A percentile compares a stretch with the other conserved stretches of the same genome.
These are phyloP conservation scores for Euwallacea fornicatus DNA, from an alignment of 1,140 invertebrate genomes.

Conservation along the genomic window DNA sequence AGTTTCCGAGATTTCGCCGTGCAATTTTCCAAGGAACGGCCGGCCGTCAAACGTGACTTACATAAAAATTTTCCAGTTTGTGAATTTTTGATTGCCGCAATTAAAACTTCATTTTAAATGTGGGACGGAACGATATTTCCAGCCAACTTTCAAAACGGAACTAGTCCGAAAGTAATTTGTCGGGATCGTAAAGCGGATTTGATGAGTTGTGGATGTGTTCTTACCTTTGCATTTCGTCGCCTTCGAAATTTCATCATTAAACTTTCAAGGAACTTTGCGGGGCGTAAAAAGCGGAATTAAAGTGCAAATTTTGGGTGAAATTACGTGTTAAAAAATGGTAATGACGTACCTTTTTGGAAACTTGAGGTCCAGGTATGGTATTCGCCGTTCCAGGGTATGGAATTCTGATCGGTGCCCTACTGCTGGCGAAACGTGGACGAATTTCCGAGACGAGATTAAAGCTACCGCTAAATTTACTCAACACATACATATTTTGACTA, in stretches of 20 bases:
- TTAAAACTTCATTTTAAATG: constrained; percentile 36
- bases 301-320: no score
- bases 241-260: not conserved
- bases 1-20: constrained; percentile 23
- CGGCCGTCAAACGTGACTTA: constrained; percentile 31
- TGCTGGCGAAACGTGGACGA: constrained; percentile 58
- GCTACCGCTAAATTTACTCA: constrained; percentile 7
- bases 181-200: not conserved
- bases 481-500: not conserved
- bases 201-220: constrained; percentile 4
- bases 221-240: not conserved
- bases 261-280: no score
- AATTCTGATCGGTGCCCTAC: constrained; percentile 64
- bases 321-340: not conserved
- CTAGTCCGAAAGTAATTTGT: constrained; percentile 20
- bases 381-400: constrained; percentile 50
- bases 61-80: constrained; percentile 35
- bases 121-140: constrained; percentile 16
- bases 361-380: constrained; percentile 58
- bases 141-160: constrained; percentile 13
- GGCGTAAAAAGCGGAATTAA: no score
- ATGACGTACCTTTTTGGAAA: constrained; percentile 20
- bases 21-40: constrained; percentile 29
- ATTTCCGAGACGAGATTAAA: constrained; percentile 59
- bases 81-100: constrained; percentile 35